Conservation (phyloP, 2,113 vertebrate genomes). For the Aptenodytes forsteri region DNA sequence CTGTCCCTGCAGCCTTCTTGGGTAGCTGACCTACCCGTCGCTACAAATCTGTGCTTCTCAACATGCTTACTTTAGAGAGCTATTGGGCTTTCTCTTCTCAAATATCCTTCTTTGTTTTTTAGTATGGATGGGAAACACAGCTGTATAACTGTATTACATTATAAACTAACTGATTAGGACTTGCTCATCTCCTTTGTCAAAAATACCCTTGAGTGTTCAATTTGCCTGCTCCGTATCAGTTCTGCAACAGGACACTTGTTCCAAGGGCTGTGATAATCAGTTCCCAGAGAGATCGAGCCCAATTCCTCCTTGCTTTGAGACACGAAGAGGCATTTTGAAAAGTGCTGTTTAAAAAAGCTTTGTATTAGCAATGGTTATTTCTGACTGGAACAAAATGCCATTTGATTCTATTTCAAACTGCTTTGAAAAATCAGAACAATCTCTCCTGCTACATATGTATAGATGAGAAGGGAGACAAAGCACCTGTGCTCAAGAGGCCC, state of each 20-base stretch:
- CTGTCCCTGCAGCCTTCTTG: neutral
- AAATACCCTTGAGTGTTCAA: neutral
- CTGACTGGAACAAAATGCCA: neutral
- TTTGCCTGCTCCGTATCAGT: neutral
- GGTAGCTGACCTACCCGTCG: neutral
- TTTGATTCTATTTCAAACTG: neutral
- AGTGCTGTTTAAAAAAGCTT: neutral
- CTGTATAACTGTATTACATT: neutral
- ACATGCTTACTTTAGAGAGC: neutral
- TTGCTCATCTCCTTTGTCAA: neutral
- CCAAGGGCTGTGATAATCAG: neutral
- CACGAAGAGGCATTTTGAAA: neutral
- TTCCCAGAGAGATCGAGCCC: neutral
- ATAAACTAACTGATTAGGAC: neutral
- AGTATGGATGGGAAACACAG: neutral
- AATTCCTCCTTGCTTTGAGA: neutral
- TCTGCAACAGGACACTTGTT: neutral
- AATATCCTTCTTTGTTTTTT: neutral
- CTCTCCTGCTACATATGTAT: neutral
- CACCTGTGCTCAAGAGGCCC: neutral
- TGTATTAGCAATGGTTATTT: neutral
- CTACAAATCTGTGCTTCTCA: neutral
- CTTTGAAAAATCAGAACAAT: neutral
- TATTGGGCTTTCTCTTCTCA: neutral
- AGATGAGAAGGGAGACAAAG: neutral